phyloP scores from a whole-genome alignment of 2,797 vertebrate genomes.

The Amblyraja radiata region DNA sequence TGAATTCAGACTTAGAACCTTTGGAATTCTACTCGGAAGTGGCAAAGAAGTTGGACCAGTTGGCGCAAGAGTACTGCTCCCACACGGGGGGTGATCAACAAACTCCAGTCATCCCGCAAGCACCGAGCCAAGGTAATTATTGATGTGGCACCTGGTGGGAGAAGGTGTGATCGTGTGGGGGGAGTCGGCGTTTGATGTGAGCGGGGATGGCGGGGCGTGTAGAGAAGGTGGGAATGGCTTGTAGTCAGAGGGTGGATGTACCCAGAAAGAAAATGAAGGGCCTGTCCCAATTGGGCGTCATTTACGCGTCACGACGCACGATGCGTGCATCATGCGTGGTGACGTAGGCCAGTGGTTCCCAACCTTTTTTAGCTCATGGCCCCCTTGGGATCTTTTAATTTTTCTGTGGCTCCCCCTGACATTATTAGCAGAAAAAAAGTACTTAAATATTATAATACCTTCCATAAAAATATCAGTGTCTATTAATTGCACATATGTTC shows the following conservation, averaged over 20 bases:
- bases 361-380: too few species aligned
- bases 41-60: constrained; percentile 51
- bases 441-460: too few species aligned
- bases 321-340: too few species aligned
- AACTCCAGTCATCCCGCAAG: not conserved
- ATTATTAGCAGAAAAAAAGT: too few species aligned
- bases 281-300: too few species aligned
- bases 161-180: not conserved
- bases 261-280: too few species aligned
- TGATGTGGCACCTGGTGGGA: not conserved
- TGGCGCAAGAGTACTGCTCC: constrained; percentile 46
- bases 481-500: too few species aligned
- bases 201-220: not conserved
- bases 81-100: not conserved
- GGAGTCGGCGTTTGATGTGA: not conserved
- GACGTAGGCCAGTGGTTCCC: too few species aligned
- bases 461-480: too few species aligned
- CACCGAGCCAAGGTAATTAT: not conserved
- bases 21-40: constrained; percentile 51
- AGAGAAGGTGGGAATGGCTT: not conserved
- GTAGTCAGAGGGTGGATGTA: not conserved
- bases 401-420: too few species aligned
- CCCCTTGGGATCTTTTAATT: too few species aligned
- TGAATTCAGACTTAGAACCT: constrained; percentile 9
- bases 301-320: too few species aligned